A percentile compares a stretch with the other conserved stretches of the same genome.
phyloP scores from a whole-genome alignment of 2,797 vertebrate genomes.

The Mastacembelus armatus region DNA sequence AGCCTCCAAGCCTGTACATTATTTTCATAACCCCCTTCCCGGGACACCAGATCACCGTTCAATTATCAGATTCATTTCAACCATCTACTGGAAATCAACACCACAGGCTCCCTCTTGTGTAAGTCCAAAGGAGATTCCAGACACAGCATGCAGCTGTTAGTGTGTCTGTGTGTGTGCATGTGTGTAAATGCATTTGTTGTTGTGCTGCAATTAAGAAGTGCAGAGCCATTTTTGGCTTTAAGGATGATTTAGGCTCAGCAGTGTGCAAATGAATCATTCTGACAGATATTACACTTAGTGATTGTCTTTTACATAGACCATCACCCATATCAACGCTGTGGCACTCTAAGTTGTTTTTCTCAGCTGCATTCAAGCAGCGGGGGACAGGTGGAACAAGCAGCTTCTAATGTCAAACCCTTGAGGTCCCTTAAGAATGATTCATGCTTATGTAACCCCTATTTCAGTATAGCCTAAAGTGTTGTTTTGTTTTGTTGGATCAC shows the following conservation, averaged over 20 bases:
- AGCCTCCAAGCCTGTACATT: constrained; percentile 32
- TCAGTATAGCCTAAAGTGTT: constrained; percentile 28
- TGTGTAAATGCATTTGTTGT: constrained; percentile 40
- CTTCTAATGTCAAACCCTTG: constrained; percentile 57
- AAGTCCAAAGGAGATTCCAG: constrained; percentile 64
- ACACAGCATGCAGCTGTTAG: constrained; percentile 64
- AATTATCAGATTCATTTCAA: constrained; percentile 71
- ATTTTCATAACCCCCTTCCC: constrained; percentile 69
- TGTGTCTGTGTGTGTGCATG: constrained; percentile 15
- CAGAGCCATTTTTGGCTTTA: constrained; percentile 47
- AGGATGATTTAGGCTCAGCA: constrained; percentile 42
- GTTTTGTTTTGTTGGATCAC: constrained; percentile 53
- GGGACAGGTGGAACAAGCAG: constrained; percentile 69
- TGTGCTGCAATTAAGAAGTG: constrained; percentile 60
- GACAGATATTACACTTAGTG: constrained; percentile 61
- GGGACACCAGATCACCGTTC: constrained; percentile 65
- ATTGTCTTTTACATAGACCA: constrained; percentile 58
- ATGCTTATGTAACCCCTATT: constrained; percentile 62
- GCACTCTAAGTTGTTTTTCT: constrained; percentile 52
- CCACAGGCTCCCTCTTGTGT: constrained; percentile 50
- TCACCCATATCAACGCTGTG: constrained; percentile 40
- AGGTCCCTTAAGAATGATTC: constrained; percentile 60
- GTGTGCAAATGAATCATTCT: constrained; percentile 50
- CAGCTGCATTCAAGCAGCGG: constrained; percentile 42
- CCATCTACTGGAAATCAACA: constrained; percentile 72